phyloP scores from a whole-genome alignment of 2,113 vertebrate genomes.

The Rhagologus leucostigma region DNA sequence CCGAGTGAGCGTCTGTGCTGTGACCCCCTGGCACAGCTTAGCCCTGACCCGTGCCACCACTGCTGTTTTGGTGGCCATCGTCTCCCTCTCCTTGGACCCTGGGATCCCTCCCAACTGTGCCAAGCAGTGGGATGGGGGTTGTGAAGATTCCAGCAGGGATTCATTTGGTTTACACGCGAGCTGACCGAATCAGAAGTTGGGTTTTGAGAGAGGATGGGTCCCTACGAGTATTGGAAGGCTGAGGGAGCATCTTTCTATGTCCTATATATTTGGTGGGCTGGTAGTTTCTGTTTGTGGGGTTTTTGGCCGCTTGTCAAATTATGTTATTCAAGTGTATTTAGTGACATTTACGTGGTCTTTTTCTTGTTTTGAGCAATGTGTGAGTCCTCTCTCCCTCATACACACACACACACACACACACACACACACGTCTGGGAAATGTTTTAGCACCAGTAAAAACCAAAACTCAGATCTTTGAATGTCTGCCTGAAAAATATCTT shows the following conservation, averaged over 20 bases:
- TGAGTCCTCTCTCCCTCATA: not conserved
- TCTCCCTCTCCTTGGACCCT: not conserved
- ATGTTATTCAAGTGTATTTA: not conserved
- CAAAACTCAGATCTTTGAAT: constrained; percentile 6
- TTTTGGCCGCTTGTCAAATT: not conserved
- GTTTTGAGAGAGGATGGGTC: not conserved
- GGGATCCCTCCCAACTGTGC: not conserved
- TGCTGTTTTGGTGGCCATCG: not conserved
- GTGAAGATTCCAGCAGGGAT: not conserved
- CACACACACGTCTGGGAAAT: not conserved
- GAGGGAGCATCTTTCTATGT: not conserved
- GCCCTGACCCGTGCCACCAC: not conserved
- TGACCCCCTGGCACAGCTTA: not conserved
- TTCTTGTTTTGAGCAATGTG: not conserved
- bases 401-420: not conserved
- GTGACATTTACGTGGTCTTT: not conserved
- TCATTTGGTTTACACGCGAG: accelerated
- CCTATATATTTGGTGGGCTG: not conserved
- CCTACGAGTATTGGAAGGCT: accelerated
- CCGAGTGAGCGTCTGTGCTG: accelerated
- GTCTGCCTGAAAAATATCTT: constrained; percentile 14
- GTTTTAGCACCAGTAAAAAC: not conserved
- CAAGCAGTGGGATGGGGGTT: not conserved
- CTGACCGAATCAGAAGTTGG: not conserved
- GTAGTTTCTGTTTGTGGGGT: not conserved